Percentiles rank a stretch among this genome's conserved stretches.
These are phyloP conservation scores for Bubo bubo DNA, from an alignment of 2,113 vertebrate genomes.

Conservation along the genomic window DNA sequence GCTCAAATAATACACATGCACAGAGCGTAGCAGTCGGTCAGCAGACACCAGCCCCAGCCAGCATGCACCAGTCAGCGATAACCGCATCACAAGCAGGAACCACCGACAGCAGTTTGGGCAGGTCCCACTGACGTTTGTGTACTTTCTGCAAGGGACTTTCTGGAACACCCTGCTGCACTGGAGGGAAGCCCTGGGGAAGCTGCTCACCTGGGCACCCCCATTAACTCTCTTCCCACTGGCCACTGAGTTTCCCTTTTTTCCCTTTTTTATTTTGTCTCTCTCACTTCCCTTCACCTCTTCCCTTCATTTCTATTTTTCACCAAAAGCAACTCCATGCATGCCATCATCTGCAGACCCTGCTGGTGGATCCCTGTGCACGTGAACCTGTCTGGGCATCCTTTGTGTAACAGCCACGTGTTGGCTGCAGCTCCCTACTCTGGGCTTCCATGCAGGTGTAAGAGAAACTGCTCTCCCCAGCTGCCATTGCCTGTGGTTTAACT, in stretches of 20 bases:
- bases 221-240: background rate
- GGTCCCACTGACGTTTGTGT: background rate
- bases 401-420: background rate
- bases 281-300: background rate
- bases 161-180: background rate
- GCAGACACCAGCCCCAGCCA: background rate
- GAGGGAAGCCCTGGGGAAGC: background rate
- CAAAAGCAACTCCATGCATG: background rate
- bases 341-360: background rate
- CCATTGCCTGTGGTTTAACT: background rate
- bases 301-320: background rate
- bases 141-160: background rate
- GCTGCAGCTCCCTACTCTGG: background rate
- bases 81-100: background rate
- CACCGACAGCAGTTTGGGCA: background rate
- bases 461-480: background rate
- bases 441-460: background rate
- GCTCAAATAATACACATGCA: fast-evolving
- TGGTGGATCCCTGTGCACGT: background rate
- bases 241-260: background rate
- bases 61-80: fast-evolving
- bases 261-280: background rate
- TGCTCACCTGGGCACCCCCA: background rate
- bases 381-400: background rate
- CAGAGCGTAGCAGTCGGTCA: fast-evolving